Percentiles rank a stretch among this genome's conserved stretches.
These are phyloP conservation scores for Neoarius graeffei DNA, from an alignment of 2,113 vertebrate species.

Conservation along the genomic window DNA sequence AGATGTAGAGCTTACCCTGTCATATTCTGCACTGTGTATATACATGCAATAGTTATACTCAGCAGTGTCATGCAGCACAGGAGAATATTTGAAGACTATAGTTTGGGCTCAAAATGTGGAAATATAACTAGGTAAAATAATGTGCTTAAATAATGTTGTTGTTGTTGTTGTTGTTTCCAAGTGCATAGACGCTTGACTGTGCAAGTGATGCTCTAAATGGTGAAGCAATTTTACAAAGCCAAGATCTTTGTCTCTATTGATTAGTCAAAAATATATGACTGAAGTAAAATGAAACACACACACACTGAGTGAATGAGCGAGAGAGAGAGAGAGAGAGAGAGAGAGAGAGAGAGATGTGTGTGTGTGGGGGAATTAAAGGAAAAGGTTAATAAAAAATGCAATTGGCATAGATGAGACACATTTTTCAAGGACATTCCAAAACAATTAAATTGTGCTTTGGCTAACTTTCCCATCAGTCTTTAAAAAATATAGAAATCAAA, in stretches of 20 bases:
- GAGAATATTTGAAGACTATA: neutral
- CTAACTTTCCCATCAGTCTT: constrained; percentile 69
- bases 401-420: constrained; percentile 47
- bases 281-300: neutral
- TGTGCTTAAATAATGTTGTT: neutral
- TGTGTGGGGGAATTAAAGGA: neutral
- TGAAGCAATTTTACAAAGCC: neutral
- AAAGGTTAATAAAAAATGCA: neutral
- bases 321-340: no score
- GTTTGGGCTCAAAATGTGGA: neutral
- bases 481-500: constrained; percentile 57
- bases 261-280: neutral
- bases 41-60: neutral
- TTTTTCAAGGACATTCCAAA: constrained; percentile 69
- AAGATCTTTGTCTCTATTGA: neutral
- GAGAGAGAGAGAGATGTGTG: no score
- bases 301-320: neutral
- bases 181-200: neutral
- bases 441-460: constrained; percentile 70
- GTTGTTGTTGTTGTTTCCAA: neutral
- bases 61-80: neutral
- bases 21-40: neutral
- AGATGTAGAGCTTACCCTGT: neutral
- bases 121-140: neutral
- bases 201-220: constrained; percentile 8